Percentiles rank a stretch among this genome's conserved stretches.
Evolutionary conservation across 2,888 invertebrate species (phyloP).

Genomic region (Steinernema carpocapsae): DNA sequence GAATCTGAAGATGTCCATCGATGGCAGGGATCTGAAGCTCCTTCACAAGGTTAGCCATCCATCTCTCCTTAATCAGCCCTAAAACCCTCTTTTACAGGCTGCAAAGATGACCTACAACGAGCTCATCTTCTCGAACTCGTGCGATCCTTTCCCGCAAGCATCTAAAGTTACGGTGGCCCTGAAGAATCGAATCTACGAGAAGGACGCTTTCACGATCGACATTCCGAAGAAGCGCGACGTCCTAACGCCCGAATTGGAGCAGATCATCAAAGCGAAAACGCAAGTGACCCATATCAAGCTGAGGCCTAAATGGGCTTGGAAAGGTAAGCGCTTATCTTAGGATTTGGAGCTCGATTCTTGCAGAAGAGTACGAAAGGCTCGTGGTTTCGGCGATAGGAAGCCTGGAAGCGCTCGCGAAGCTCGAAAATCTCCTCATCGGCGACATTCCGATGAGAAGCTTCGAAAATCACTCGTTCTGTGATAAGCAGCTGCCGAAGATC

Average conservation of each 20-base stretch:
- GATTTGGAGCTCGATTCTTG: neutral
- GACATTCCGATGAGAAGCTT: neutral
- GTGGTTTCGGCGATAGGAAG: slow-evolving; percentile 15
- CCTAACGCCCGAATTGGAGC: neutral
- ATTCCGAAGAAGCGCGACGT: no score
- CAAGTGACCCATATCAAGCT: neutral
- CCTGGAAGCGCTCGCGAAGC: neutral
- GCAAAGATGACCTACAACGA: slow-evolving; percentile 1
- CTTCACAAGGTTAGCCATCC: neutral
- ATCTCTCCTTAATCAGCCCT: neutral
- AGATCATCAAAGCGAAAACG: neutral
- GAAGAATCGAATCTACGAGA: neutral
- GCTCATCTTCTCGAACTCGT: neutral
- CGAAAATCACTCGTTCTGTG: neutral
- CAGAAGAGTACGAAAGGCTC: neutral
- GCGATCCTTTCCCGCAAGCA: slow-evolving; percentile 2
- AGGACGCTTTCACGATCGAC: neutral
- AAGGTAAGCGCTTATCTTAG: no score
- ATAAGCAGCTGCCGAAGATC: neutral
- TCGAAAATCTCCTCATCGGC: neutral
- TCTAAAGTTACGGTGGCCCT: neutral
- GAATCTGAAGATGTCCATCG: neutral
- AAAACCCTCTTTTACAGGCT: neutral
- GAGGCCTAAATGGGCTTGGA: no score
- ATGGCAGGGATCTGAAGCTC: neutral